Evolutionary conservation across 1,140 invertebrate genomes (phyloP), one percentile per base, ranked within the genome.

Genomic region (Oryctes rhinoceros): DNA sequence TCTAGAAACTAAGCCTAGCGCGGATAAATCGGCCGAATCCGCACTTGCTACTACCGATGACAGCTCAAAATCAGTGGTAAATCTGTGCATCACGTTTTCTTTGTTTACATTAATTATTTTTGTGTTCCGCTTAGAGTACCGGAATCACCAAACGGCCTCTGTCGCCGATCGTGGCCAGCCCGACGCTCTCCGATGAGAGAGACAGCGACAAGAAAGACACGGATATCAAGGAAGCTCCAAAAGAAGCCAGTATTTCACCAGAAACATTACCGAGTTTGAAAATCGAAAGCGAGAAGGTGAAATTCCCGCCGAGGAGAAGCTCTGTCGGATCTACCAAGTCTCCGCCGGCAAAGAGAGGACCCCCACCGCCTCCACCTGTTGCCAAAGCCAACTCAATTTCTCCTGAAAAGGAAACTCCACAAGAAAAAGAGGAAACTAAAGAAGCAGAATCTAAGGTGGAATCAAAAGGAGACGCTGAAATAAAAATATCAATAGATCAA

Each of bases 351-450:
- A 44, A 80, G 82, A 39, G 80, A 81, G 4, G 24, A 83, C 20
- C 49, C 80, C n/a, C 81, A 81, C 78, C 76, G 59, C 39, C 48
- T 49, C 39, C 15, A 62, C 79, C 49, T 15, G 49, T n/a, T 18
- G 18, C 13, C n/a, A 59, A 15, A 18, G 18, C 3, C 18, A 59
- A 39, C 20, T 74, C 18, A 59, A 53, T 44, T 47, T 53, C 39
- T n/a, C 59, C 59, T 48, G 20, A 80, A 47, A 80, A 80, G 10
- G 67, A 79, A 44, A 78, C 7, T 59, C 53, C 11, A 83, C 11
- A 83, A 83, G 48, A 79, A 84, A 15, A 71, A 83, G 30, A 35
- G 20, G 20, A 24, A 67, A 15, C 11, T 71, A 24, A 71, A 71
- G 75, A 82, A 67, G 5, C n/a, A 18, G 81, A 81, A 11, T 49